phyloP scores from a whole-genome alignment of 2,797 vertebrate genomes.

The Scolopax rusticola region DNA sequence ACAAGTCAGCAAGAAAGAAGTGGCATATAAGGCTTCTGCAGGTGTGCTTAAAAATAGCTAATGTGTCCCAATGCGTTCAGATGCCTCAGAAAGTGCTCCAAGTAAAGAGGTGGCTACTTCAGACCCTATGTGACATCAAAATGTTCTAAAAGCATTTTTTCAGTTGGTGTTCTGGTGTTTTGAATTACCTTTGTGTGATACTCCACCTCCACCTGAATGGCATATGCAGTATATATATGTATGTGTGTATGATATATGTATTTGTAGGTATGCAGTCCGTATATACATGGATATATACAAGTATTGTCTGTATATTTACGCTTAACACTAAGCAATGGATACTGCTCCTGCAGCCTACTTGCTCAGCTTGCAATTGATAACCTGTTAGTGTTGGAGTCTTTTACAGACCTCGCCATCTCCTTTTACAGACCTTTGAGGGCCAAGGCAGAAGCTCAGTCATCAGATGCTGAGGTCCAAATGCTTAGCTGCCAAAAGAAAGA shows the following conservation, averaged over 20 bases:
- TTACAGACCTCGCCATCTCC: background rate
- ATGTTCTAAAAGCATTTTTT: background rate
- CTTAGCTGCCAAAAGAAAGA: background rate
- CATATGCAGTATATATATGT: accelerated
- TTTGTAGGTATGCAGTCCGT: accelerated
- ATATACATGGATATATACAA: accelerated
- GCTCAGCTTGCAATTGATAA: background rate
- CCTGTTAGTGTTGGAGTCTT: background rate
- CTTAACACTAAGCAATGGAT: background rate
- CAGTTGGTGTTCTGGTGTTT: background rate
- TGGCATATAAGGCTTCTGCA: background rate
- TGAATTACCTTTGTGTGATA: background rate
- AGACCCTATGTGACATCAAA: background rate
- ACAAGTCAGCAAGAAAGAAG: background rate
- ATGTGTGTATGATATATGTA: accelerated
- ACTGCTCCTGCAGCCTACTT: background rate
- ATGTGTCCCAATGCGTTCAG: accelerated
- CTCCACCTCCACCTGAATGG: background rate
- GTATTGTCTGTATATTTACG: too few relatives aligned
- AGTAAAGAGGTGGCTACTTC: background rate
- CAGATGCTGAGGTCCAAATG: background rate
- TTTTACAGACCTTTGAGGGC: background rate
- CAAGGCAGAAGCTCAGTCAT: background rate
- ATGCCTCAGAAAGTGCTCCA: background rate
- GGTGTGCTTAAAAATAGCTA: background rate